These are phyloP conservation scores for Myotis davidii DNA, from an alignment of 2,113 vertebrate genomes.

Conservation along the genomic window DNA sequence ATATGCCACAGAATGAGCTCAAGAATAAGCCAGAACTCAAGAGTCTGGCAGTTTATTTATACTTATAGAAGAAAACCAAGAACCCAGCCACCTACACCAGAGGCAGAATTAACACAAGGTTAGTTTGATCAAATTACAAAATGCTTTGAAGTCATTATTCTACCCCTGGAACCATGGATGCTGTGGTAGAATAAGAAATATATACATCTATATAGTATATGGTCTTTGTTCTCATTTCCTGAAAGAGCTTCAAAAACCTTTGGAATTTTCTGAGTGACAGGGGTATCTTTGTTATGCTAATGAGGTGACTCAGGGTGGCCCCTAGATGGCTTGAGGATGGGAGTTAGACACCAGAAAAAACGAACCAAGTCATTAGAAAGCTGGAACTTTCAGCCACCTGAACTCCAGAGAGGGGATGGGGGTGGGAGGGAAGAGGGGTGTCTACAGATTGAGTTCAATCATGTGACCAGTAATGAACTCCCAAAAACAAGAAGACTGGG, in stretches of 20 bases:
- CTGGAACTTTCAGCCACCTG: background rate
- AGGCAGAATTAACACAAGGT: slow-evolving; percentile 19
- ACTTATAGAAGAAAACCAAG: background rate
- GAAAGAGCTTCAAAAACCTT: background rate
- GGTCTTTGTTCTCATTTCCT: background rate
- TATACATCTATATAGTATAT: background rate
- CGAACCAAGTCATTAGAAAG: background rate
- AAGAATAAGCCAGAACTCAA: background rate
- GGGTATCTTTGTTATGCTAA: background rate
- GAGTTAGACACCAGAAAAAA: slow-evolving; percentile 7
- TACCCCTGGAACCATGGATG: background rate
- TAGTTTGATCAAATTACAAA: slow-evolving; percentile 2
- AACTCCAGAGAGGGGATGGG: background rate
- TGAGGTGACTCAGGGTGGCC: background rate
- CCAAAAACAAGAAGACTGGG: background rate
- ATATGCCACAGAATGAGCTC: background rate
- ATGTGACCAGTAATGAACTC: background rate
- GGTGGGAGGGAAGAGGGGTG: too few species aligned
- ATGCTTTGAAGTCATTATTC: background rate
- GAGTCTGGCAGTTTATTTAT: background rate
- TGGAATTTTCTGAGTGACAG: background rate
- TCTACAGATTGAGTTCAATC: background rate
- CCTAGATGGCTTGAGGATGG: background rate
- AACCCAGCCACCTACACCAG: background rate
- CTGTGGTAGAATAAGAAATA: background rate